Evolutionary conservation across 2,113 vertebrate species (phyloP), one percentile per base, ranked within the genome.

Genomic region (Ascaphus truei): DNA sequence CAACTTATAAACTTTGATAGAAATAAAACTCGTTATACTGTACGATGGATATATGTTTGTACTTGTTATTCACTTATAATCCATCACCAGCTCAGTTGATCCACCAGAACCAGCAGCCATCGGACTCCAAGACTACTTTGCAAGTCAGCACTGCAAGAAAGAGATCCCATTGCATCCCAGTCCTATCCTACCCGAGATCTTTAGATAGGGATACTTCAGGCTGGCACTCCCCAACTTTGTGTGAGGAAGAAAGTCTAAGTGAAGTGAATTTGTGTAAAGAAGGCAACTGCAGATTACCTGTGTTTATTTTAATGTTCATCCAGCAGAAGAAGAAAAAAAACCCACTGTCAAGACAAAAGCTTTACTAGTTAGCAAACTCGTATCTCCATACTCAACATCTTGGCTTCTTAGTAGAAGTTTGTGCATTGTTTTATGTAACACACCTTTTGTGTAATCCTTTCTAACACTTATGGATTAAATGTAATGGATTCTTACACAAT

Each of bases 401-500:
- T 13, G 13, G 15, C 27, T 55, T 31, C 15, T 8, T n/a, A 39
- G 43, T 20, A 34, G 41, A 18, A 31, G 52, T 7, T 56, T 34
- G 22, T 34, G 29, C 33, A 47, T 60, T 69, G 56, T 69, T 69
- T 55, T 48, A 18, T 23, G 18, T 3, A 39, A 48, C 53, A 37
- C 41, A 39, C 43, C 13, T 69, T 20, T 31, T 33, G 10, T 34
- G 27, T 60, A 69, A 60, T 69, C 66, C 43, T n/a, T 37, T 50
- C 55, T 33, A 68, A 59, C 41, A 68, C 65, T 57, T 22, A 12
- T 50, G 56, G 66, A 59, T 69, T 69, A 59, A 48, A 36, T 59
- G 30, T 69, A 69, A 69, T 69, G 66, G 55, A 69, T 57, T 69
- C 55, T 37, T 48, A 27, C 41, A 50, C 65, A 68, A 68, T 68